Base-by-base conservation (phyloP, 2,113 vertebrate genomes). In the Xenopus borealis region DNA sequence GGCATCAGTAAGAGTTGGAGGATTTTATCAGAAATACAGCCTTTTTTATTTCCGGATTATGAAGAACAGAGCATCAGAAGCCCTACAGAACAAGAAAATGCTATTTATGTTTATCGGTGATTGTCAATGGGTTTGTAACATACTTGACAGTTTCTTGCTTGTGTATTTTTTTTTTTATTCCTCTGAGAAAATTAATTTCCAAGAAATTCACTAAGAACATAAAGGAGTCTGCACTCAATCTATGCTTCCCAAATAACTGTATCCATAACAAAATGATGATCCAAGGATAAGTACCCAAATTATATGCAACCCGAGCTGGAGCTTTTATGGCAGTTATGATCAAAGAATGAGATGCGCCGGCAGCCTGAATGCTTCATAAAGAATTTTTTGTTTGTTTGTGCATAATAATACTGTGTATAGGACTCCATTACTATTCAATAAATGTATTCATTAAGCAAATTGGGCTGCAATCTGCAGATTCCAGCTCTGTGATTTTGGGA, bases 371-470 rank as follows among this genome's bases (percentile, higher is more conserved):
- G 74, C 66, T 53, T 70, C 74, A 77, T 69, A 77, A 77, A 70
- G 63, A 61, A 62, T 69, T 75, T 47, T 65, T 65, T 77, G 74
- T 77, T 77, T 77, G 73, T 77, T 77, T 77, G 69, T 77, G 74
- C 74, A 77, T 77, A 77, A 77, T 77, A 77, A 77, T 77, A 59
- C 66, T 77, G 74, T 77, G 74, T 77, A 77, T 67, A 77, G 74
- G 74, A 77, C 74, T 77, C 74, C 67, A 70, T 77, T 77, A 70
- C 74, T 77, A 77, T 77, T 77, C 67, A 77, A 77, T 77, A 77
- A 77, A 77, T 77, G 74, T 77, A 77, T 77, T 77, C 74, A 77
- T 77, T 77, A 77, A 77, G 74, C 74, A 77, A 77, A 77, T 77
- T 77, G 74, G 53, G 74, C 74, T 77, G 59, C 74, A 77, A 77